Conservation (phyloP, 2,888 invertebrate genomes). For the Bhutanitis thaidina region DNA sequence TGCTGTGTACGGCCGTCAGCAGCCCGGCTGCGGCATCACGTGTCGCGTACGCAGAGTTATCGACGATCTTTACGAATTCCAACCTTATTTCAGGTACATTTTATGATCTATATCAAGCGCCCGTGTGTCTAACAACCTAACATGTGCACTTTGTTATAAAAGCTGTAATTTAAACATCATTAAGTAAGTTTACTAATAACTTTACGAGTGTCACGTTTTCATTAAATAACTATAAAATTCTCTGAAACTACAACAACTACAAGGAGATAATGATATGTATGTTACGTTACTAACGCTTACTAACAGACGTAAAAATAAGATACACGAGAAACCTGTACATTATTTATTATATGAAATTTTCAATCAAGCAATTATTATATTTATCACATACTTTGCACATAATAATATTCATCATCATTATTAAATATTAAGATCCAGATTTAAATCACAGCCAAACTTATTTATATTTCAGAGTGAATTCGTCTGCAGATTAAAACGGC, state of each 20-base stretch:
- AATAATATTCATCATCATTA: too few species aligned
- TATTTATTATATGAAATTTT: too few species aligned
- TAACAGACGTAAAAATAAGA: too few species aligned
- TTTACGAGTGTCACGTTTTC: slow-evolving; percentile 15
- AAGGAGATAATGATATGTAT: too few species aligned
- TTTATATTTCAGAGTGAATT: slow-evolving; percentile 15
- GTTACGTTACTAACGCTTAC: too few species aligned
- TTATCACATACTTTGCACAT: too few species aligned
- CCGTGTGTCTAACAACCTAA: neutral
- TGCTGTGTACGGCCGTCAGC: slow-evolving; percentile 57
- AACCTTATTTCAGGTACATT: slow-evolving; percentile 69
- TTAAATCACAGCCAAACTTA: too few species aligned
- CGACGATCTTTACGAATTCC: slow-evolving; percentile 70
- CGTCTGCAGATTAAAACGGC: slow-evolving; percentile 8
- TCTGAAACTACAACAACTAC: too few species aligned
- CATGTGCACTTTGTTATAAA: slow-evolving; percentile 24
- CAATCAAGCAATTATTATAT: too few species aligned
- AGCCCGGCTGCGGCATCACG: slow-evolving; percentile 59
- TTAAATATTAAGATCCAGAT: too few species aligned
- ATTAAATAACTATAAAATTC: slow-evolving; percentile 15
- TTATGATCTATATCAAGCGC: slow-evolving; percentile 19
- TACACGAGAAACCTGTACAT: too few species aligned
- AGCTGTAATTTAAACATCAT: slow-evolving; percentile 21
- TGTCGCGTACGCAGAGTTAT: slow-evolving; percentile 72
- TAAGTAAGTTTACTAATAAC: slow-evolving; percentile 15